Evolutionary conservation across 2,797 vertebrate species (phyloP), one percentile per base, ranked within the genome.

Genomic region (Limosa lapponica): DNA sequence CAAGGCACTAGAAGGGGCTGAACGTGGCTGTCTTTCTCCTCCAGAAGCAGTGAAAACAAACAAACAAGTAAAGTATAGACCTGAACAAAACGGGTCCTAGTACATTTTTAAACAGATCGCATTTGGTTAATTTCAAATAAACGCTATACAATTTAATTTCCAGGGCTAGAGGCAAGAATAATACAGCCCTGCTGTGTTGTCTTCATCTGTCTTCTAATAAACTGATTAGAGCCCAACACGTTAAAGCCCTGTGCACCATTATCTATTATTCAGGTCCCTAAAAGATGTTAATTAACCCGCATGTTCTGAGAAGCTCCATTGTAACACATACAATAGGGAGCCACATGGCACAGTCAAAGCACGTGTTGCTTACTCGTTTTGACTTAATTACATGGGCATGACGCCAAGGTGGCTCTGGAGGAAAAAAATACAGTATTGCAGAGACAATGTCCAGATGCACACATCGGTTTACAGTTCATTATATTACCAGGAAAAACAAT

Each of bases 121-220:
- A 82, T 86, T 86, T 51, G 80, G 54, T 84, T 93, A 92, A 95
- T 93, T 93, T 93, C 81, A 91, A 78, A 93, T 83, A 90, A 95
- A 90, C 7, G 57, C 70, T 55, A 69, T 32, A 58, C 88, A 94
- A 95, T 95, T 94, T 93, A 92, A 93, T 96, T 94, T 85, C 84
- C 67, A 91, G 61, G 58, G 84, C 71, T 83, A 80, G 73, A 89
- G 36, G 52, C 81, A 92, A 65, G 86, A 89, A 98, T 98, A 98
- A 98, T 97, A 97, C 97, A 97, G 96, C 92, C 96, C 82, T 55
- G 95, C 97, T 97, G 96, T 92, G 89, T 95, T 97, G 95, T 97
- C 97, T 98, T 97, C 93, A 95, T 96, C 98, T 96, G 96, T 97
- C 96, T 98, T 88, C 83, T 95, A 97, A 97, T 98, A 98, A 98